Conservation (phyloP, 2,113 vertebrate genomes). For the Notechis scutatus region DNA sequence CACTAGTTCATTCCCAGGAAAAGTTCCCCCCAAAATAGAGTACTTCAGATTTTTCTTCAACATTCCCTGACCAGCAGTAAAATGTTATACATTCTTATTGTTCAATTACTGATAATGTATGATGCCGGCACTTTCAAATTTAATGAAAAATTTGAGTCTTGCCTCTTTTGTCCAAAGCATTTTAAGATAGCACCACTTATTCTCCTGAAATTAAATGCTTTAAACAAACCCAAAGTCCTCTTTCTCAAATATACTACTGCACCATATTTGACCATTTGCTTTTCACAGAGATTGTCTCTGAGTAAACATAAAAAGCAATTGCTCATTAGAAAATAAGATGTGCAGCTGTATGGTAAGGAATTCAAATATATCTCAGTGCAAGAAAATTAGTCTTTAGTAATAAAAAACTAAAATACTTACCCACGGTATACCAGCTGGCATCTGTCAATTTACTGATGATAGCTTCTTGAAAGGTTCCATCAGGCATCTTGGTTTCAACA, state of each 20-base stretch:
- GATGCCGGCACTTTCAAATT: neutral
- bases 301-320: neutral
- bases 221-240: neutral
- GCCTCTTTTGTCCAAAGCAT: neutral
- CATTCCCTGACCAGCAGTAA: neutral
- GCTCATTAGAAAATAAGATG: neutral
- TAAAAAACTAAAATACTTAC: conserved; percentile 70
- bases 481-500: conserved; percentile 92
- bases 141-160: neutral
- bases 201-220: neutral
- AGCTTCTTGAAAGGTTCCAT: conserved; percentile 87
- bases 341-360: neutral
- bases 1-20: neutral
- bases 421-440: conserved; percentile 98
- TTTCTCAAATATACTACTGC: neutral
- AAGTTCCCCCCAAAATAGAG: neutral
- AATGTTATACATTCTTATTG: neutral
- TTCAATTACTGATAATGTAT: neutral
- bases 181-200: neutral
- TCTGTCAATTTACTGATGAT: conserved; percentile 95
- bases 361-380: neutral
- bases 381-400: neutral
- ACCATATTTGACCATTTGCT: neutral
- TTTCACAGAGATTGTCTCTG: neutral
- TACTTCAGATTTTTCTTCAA: neutral